Evolutionary conservation across 2,113 vertebrate genomes (phyloP).

Genomic region (Bubo scandiacus): DNA sequence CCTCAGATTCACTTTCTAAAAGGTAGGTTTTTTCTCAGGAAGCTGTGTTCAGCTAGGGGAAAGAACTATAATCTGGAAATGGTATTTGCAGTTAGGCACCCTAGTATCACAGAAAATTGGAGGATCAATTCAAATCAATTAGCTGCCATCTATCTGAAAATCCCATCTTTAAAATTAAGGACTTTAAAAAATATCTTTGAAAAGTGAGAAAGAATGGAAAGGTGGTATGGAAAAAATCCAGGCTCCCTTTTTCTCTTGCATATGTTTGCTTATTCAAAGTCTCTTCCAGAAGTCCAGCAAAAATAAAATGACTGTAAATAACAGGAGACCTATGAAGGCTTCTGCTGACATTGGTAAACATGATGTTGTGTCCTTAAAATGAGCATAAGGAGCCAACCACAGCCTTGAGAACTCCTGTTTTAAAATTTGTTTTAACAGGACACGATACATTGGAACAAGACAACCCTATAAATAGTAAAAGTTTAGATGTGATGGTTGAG

Average conservation of each 20-base stretch:
- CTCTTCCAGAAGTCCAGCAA: neutral
- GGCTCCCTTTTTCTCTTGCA: neutral
- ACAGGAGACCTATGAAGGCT: neutral
- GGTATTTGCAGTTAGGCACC: neutral
- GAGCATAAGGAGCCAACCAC: neutral
- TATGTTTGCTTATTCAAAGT: neutral
- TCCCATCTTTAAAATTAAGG: neutral
- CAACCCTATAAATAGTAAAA: neutral
- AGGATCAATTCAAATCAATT: neutral
- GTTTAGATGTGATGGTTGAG: neutral
- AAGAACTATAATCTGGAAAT: neutral
- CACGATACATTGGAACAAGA: neutral
- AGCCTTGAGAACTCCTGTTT: neutral
- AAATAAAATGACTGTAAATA: neutral
- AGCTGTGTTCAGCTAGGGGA: neutral
- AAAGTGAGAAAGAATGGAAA: neutral
- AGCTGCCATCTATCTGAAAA: neutral
- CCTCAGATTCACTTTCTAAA: neutral
- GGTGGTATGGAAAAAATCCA: neutral
- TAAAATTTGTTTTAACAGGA: neutral
- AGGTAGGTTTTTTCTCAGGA: neutral
- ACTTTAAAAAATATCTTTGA: neutral
- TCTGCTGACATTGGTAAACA: neutral
- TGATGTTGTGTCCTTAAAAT: neutral
- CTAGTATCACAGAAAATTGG: neutral